Evolutionary conservation across 2,888 invertebrate species (phyloP).

Genomic region (Aromia moschata): DNA sequence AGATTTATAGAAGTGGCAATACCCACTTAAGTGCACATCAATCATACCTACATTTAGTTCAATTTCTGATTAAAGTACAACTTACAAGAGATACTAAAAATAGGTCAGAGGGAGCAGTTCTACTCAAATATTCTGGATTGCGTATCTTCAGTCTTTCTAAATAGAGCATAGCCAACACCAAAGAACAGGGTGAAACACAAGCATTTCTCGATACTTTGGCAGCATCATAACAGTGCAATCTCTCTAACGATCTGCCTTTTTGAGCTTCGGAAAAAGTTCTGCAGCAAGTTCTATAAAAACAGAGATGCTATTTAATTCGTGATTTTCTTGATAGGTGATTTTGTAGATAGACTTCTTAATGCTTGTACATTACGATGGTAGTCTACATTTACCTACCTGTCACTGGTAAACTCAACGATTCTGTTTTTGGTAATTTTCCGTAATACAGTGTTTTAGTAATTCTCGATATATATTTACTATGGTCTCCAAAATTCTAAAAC

Average conservation of each 20-base stretch:
- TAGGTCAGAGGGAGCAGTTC: constrained; percentile 88
- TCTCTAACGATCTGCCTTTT: constrained; percentile 78
- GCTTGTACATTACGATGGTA: too few species aligned
- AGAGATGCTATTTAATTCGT: not conserved
- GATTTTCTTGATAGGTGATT: not conserved
- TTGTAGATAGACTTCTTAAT: too few species aligned
- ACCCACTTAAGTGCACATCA: too few species aligned
- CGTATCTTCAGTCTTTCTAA: constrained; percentile 85
- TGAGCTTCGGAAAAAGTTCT: constrained; percentile 83
- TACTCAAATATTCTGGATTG: constrained; percentile 84
- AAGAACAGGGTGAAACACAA: constrained; percentile 89
- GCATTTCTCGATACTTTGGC: constrained; percentile 81
- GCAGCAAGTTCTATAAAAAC: constrained; percentile 78
- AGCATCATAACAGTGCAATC: constrained; percentile 79
- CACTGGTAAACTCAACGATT: constrained; percentile 79
- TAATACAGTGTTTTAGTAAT: constrained; percentile 91
- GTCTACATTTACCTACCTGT: constrained; percentile 79
- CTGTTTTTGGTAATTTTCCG: constrained; percentile 78
- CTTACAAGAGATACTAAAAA: constrained; percentile 93
- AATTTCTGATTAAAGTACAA: too few species aligned
- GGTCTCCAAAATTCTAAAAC: constrained; percentile 72
- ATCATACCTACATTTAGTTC: too few species aligned
- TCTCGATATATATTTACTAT: constrained; percentile 81
- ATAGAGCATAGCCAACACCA: constrained; percentile 93
- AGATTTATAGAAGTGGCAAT: too few species aligned